A percentile compares a stretch with the other conserved stretches of the same genome.
phyloP scores from a whole-genome alignment of 2,113 vertebrate genomes.

The Planiliza haematocheilus region DNA sequence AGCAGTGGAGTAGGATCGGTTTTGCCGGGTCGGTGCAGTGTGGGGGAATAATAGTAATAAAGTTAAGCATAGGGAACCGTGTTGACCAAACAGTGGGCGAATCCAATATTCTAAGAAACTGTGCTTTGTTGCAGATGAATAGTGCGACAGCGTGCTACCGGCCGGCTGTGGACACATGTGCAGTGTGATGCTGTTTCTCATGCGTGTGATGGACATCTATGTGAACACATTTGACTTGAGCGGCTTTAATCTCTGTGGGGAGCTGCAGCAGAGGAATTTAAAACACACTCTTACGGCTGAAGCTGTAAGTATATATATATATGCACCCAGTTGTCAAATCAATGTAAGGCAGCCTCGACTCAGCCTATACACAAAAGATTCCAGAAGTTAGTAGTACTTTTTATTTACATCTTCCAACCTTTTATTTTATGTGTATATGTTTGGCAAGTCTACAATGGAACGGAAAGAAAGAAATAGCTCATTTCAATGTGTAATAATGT shows the following conservation, averaged over 20 bases:
- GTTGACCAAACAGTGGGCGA: neutral
- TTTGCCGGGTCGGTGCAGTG: neutral
- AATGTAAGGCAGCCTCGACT: too few species aligned
- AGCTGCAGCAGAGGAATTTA: neutral
- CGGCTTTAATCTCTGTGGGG: conserved; percentile 18
- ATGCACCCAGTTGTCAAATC: too few species aligned
- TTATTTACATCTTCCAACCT: too few species aligned
- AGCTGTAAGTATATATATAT: neutral
- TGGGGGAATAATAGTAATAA: neutral
- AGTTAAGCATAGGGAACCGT: neutral
- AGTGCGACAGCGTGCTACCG: neutral
- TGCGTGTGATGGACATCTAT: conserved; percentile 14
- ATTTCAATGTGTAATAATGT: too few species aligned
- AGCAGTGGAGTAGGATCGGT: neutral
- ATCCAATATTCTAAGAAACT: neutral
- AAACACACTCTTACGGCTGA: neutral
- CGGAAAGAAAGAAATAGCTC: too few species aligned
- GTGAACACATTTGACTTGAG: conserved; percentile 19
- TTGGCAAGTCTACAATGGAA: too few species aligned
- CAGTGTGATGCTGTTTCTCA: neutral
- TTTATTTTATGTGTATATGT: too few species aligned
- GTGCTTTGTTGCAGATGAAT: conserved; percentile 4
- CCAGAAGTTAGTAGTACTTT: too few species aligned
- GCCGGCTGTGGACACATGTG: conserved; percentile 17
- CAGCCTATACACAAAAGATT: too few species aligned